Evolutionary conservation across 2,113 vertebrate genomes (phyloP).

Genomic region (Pollachius pollachius): DNA sequence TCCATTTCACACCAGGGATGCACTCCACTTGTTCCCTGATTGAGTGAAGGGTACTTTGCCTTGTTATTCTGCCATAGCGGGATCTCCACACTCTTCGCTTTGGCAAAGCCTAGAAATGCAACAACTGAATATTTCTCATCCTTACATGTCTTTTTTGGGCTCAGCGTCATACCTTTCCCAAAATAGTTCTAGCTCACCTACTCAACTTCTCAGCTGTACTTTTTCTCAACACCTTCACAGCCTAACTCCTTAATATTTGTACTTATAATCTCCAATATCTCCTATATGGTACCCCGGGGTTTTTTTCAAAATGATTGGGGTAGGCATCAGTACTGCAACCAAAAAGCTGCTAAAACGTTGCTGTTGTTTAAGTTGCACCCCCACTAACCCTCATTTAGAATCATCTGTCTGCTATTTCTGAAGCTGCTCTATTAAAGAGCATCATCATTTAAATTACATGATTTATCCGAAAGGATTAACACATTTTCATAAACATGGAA

Average conservation of each 20-base stretch:
- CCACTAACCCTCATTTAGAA: not conserved
- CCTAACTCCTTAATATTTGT: no score
- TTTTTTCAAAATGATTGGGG: slow-evolving; percentile 21
- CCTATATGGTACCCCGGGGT: slow-evolving; percentile 9
- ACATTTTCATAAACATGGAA: not conserved
- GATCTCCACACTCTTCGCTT: slow-evolving; percentile 12
- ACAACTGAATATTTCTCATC: slow-evolving; percentile 1
- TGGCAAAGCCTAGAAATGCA: slow-evolving; percentile 5
- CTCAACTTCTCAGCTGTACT: no score
- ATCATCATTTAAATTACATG: not conserved
- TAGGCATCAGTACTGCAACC: slow-evolving; percentile 1
- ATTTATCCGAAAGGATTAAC: no score
- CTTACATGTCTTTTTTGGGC: not conserved
- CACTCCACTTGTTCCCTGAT: slow-evolving; percentile 45
- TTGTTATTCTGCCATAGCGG: slow-evolving; percentile 17
- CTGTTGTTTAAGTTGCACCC: slow-evolving; percentile 6
- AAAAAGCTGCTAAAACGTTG: slow-evolving; percentile 15
- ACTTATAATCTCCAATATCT: not conserved
- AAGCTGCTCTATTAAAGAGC: not conserved
- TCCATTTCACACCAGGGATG: slow-evolving; percentile 34
- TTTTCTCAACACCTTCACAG: no score
- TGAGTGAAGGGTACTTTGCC: slow-evolving; percentile 30
- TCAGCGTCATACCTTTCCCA: no score
- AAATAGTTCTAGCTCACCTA: no score
- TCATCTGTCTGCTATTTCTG: not conserved